Conservation (phyloP, 2,113 vertebrate genomes). For the Eclectus roratus region DNA sequence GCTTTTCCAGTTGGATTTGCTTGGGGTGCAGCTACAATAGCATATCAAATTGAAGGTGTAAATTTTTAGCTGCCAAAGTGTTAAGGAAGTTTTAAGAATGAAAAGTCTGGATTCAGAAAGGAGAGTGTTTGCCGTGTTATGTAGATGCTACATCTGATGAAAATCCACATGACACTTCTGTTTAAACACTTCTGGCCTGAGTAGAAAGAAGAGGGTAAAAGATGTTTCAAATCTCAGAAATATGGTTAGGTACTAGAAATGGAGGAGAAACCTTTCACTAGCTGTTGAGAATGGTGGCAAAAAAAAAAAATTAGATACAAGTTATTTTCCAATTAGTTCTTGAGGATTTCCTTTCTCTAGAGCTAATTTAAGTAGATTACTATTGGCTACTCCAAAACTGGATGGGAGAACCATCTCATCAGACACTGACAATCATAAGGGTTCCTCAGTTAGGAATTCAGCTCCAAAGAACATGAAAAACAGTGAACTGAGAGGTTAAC, state of each 20-base stretch:
- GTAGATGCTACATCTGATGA: not conserved
- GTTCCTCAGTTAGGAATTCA: not conserved
- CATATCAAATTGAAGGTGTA: slow-evolving; percentile 88
- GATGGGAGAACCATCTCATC: not conserved
- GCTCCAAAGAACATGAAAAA: not conserved
- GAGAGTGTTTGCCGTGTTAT: not conserved
- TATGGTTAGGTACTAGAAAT: not conserved
- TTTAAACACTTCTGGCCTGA: not conserved
- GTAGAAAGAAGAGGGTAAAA: not conserved
- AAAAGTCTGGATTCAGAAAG: not conserved
- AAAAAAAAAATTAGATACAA: not conserved
- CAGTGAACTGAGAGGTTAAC: not conserved
- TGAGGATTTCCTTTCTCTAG: not conserved
- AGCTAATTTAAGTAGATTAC: not conserved
- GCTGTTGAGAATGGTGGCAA: not conserved
- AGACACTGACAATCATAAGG: not conserved
- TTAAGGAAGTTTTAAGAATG: not conserved
- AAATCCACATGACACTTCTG: not conserved
- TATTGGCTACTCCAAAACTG: not conserved
- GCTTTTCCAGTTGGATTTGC: slow-evolving; percentile 84
- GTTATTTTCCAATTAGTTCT: not conserved
- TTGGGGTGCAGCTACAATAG: slow-evolving; percentile 80
- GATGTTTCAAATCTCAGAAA: not conserved
- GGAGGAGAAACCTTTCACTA: not conserved
- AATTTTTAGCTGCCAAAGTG: not conserved